A percentile compares a stretch with the other conserved stretches of the same genome.
These are phyloP conservation scores for Pyxicephalus adspersus DNA, from an alignment of 2,113 vertebrate genomes.

Conservation along the genomic window DNA sequence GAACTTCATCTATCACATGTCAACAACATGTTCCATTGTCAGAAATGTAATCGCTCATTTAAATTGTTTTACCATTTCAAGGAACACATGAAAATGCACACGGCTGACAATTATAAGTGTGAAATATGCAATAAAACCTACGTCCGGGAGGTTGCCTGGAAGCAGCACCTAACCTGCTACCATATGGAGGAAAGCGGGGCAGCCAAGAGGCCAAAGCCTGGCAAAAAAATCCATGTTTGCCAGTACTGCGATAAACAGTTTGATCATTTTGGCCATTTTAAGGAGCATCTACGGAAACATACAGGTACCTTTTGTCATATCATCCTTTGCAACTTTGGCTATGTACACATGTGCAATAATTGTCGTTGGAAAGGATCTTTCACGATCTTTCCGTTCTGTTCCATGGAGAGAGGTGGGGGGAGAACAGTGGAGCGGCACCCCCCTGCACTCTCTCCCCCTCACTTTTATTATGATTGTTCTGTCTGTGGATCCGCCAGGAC, in stretches of 20 bases:
- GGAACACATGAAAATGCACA: conserved; percentile 96
- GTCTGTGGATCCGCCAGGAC: too few relatives aligned
- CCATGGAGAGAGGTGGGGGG: too few relatives aligned
- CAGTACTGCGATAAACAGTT: conserved; percentile 97
- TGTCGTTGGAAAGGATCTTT: too few relatives aligned
- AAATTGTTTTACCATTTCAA: conserved; percentile 98
- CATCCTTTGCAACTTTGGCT: neutral
- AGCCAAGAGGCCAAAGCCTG: conserved; percentile 83
- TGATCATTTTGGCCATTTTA: conserved; percentile 97
- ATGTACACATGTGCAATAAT: too few relatives aligned
- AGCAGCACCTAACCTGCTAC: conserved; percentile 89
- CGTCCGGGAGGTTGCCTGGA: conserved; percentile 93
- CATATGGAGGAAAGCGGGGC: conserved; percentile 90
- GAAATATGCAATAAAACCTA: conserved; percentile 92
- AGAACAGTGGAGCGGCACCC: too few relatives aligned
- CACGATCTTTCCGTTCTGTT: too few relatives aligned
- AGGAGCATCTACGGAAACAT: conserved; percentile 96
- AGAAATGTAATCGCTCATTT: conserved; percentile 93
- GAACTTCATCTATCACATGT: conserved; percentile 97
- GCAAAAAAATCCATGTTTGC: conserved; percentile 94
- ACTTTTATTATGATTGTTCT: too few relatives aligned
- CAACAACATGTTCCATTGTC: conserved; percentile 94
- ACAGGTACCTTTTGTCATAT: conserved; percentile 78
- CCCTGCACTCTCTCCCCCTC: too few relatives aligned
- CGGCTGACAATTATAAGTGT: conserved; percentile 88